Percentiles rank a stretch among this genome's conserved stretches.
phyloP scores from a whole-genome alignment of 1,140 invertebrate species.

The Cephus cinctus region DNA sequence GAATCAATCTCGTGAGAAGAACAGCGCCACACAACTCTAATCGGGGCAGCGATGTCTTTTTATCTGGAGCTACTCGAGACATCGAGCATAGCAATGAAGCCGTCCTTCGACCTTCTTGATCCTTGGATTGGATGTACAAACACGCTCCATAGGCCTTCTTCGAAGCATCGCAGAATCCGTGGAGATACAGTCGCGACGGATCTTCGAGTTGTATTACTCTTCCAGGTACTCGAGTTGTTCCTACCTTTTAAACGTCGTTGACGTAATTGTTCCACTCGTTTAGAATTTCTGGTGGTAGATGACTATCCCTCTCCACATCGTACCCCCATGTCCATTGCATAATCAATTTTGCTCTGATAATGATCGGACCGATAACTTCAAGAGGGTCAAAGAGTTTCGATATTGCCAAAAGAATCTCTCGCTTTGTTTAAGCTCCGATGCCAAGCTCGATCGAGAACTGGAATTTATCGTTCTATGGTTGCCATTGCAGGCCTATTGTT shows the following conservation, averaged over 20 bases:
- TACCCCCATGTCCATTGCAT: constrained; percentile 30
- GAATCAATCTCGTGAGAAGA: constrained; percentile 4
- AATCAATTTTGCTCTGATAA: constrained; percentile 28
- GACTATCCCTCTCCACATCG: constrained; percentile 27
- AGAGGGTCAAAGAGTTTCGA: constrained; percentile 32
- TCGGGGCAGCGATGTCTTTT: constrained; percentile 22
- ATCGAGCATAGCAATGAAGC: constrained; percentile 12
- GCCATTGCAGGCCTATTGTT: background rate
- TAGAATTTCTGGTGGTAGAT: constrained; percentile 11
- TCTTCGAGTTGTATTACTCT: background rate
- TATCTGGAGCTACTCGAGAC: constrained; percentile 24
- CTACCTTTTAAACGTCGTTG: background rate
- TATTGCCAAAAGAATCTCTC: constrained; percentile 14
- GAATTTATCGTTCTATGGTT: constrained; percentile 2
- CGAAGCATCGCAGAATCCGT: constrained; percentile 16
- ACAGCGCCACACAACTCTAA: constrained; percentile 21
- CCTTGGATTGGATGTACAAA: constrained; percentile 9
- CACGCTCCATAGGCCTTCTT: constrained; percentile 8
- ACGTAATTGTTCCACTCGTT: background rate
- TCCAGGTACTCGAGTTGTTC: background rate
- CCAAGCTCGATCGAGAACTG: background rate
- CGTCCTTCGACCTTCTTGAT: constrained; percentile 4
- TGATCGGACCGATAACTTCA: constrained; percentile 26
- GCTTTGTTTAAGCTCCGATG: background rate
- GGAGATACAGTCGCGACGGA: background rate